A percentile compares a stretch with the other conserved stretches of the same genome.
Evolutionary conservation across 1,140 invertebrate species (phyloP).

Genomic region (Parapsyche elsis): DNA sequence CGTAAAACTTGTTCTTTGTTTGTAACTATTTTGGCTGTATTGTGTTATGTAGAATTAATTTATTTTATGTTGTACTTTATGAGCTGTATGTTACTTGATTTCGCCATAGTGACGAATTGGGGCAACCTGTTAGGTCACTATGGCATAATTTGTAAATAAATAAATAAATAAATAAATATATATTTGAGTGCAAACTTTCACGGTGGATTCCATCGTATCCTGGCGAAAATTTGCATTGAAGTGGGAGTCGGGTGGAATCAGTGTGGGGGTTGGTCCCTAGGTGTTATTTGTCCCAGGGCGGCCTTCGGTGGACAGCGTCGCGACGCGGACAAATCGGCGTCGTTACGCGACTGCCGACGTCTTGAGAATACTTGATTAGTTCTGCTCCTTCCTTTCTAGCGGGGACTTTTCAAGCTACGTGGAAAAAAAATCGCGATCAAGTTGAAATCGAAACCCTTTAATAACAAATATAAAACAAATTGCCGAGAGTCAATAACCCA

Average conservation of each 20-base stretch:
- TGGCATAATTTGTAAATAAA: no score
- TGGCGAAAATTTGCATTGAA: background rate
- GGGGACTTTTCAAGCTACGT: background rate
- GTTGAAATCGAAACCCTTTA: background rate
- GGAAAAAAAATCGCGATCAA: background rate
- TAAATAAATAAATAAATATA: no score
- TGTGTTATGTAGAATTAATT: no score
- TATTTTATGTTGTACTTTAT: no score
- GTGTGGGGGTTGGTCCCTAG: constrained; percentile 25
- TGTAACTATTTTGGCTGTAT: no score
- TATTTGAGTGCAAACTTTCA: background rate
- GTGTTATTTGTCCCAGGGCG: constrained; percentile 42
- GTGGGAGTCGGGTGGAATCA: constrained; percentile 22
- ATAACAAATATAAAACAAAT: background rate
- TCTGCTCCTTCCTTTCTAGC: background rate
- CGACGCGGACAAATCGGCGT: constrained; percentile 46
- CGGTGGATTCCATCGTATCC: background rate
- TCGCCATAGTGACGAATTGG: no score
- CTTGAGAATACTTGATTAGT: constrained; percentile 44
- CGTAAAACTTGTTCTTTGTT: no score
- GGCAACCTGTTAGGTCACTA: no score
- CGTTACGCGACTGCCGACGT: constrained; percentile 40
- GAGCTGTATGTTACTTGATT: no score
- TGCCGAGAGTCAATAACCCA: no score
- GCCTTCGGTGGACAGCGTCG: constrained; percentile 43